Conservation (phyloP, 1,140 invertebrate genomes). For the Caenorhabditis brenneri region DNA sequence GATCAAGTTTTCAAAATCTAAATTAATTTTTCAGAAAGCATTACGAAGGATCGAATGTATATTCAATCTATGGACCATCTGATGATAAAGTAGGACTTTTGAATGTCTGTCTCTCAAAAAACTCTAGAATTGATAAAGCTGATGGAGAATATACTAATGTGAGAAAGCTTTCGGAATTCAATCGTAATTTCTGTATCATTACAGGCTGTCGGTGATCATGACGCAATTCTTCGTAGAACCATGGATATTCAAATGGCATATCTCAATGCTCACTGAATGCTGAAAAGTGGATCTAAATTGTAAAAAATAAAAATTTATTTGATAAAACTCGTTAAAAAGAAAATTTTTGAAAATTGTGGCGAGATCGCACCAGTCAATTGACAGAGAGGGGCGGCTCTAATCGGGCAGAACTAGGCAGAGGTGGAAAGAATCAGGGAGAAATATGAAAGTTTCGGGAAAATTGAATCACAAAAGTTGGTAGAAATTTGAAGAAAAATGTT, state of each 20-base stretch:
- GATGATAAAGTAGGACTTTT: slow-evolving; percentile 58
- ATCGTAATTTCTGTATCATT: too few relatives aligned
- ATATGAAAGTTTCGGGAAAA: not conserved
- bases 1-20: not conserved
- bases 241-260: too few relatives aligned
- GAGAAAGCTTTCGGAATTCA: not conserved
- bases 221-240: too few relatives aligned
- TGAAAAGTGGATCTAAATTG: too few relatives aligned
- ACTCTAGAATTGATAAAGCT: slow-evolving; percentile 22
- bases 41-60: slow-evolving; percentile 57
- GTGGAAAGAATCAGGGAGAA: not conserved
- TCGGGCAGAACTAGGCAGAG: not conserved
- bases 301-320: too few relatives aligned
- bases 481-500: not conserved
- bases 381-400: not conserved
- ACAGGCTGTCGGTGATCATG: too few relatives aligned
- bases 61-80: slow-evolving; percentile 52
- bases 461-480: not conserved
- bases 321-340: not conserved
- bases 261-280: too few relatives aligned
- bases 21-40: too few relatives aligned
- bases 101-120: slow-evolving; percentile 39
- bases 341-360: not conserved
- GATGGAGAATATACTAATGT: slow-evolving; percentile 43
- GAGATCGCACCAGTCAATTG: not conserved